Percentiles rank a stretch among this genome's conserved stretches.
These are phyloP conservation scores for Andrena praecox DNA, from an alignment of 2,888 invertebrate genomes.

Conservation along the genomic window DNA sequence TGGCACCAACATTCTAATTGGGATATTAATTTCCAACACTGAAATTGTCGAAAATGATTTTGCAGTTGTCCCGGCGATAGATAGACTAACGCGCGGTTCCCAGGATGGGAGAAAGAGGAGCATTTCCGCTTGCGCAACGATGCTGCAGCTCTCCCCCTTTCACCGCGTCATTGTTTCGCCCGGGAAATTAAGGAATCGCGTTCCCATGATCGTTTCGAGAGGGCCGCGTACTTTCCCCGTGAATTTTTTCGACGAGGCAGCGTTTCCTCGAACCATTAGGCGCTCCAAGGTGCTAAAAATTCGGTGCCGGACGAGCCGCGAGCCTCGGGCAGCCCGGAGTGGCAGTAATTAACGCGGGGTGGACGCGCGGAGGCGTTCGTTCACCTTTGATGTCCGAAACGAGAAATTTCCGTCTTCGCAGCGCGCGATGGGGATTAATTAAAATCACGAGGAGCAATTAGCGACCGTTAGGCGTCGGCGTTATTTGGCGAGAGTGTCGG, in stretches of 20 bases:
- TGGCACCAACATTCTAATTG: background rate
- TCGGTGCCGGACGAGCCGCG: background rate
- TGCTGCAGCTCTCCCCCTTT: slow-evolving; percentile 21
- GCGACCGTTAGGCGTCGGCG: slow-evolving; percentile 62
- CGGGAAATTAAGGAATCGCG: slow-evolving; percentile 41
- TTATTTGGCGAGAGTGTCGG: slow-evolving; percentile 76
- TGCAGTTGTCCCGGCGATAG: no score
- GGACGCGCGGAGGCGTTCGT: slow-evolving; percentile 35
- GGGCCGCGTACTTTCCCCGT: slow-evolving; percentile 20
- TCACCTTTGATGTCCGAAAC: slow-evolving; percentile 38
- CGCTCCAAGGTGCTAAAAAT: background rate
- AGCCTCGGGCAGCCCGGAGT: background rate
- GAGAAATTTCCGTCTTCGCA: slow-evolving; percentile 51
- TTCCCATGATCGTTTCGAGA: slow-evolving; percentile 37
- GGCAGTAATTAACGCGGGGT: slow-evolving; percentile 19
- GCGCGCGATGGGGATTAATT: slow-evolving; percentile 67
- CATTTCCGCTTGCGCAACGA: slow-evolving; percentile 45
- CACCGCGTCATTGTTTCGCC: slow-evolving; percentile 52
- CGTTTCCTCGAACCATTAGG: background rate
- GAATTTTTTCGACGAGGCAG: background rate
- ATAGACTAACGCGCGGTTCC: slow-evolving; percentile 1
- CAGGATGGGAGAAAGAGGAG: slow-evolving; percentile 15
- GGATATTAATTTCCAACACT: no score
- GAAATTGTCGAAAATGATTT: no score
- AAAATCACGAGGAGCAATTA: slow-evolving; percentile 70